Percentiles rank a stretch among this genome's conserved stretches.
Conservation (phyloP, 2,113 vertebrate genomes). For the Phrynocephalus versicolor region DNA sequence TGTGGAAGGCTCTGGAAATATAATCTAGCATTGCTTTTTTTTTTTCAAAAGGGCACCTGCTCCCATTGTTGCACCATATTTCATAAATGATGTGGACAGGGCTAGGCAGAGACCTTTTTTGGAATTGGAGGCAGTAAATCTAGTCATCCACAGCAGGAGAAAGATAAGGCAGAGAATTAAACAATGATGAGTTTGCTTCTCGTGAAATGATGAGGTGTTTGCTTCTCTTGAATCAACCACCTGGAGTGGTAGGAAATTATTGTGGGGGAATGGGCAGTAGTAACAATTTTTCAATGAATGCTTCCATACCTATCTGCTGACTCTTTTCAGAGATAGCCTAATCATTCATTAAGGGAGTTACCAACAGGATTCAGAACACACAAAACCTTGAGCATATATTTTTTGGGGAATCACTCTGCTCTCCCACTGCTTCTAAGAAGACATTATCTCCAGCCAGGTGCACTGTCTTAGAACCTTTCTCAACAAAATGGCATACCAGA, state of each 20-base stretch:
- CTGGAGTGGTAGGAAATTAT: neutral
- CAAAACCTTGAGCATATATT: too few species aligned
- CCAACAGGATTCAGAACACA: too few species aligned
- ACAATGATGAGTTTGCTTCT: neutral
- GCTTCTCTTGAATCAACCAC: neutral
- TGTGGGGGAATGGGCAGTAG: neutral
- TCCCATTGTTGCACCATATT: constrained; percentile 5
- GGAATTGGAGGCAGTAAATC: neutral
- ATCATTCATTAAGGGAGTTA: too few species aligned
- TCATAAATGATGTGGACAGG: neutral
- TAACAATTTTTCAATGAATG: neutral
- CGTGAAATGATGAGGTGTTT: neutral
- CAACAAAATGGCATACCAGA: too few species aligned
- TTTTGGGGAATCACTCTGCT: too few species aligned
- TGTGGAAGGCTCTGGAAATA: constrained; percentile 17
- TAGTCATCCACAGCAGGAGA: neutral
- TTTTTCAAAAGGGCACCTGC: neutral
- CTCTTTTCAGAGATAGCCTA: too few species aligned
- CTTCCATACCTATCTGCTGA: neutral
- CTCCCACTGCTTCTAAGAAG: too few species aligned
- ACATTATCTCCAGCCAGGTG: too few species aligned
- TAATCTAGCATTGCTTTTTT: constrained; percentile 7
- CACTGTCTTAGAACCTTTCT: too few species aligned
- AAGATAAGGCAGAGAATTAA: too few species aligned
- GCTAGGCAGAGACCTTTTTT: neutral